Evolutionary conservation across 1,140 invertebrate genomes (phyloP), one percentile per base, ranked within the genome.

Genomic region (Trichomalopsis sarcophagae): DNA sequence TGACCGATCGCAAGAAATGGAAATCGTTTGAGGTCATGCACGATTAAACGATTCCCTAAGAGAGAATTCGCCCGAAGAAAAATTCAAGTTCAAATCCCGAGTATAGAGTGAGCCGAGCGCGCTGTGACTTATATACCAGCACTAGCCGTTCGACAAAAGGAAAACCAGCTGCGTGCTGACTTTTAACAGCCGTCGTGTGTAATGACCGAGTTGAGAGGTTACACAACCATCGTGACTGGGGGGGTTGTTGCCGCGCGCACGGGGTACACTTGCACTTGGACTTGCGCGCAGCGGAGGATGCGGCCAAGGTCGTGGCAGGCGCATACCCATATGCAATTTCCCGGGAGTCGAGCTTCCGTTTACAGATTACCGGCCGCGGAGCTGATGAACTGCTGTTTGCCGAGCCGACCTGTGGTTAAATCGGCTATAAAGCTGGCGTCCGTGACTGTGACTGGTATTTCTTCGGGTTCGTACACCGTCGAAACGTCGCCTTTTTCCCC

Each of bases 391-490:
- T 17, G 50, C 17, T 62, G 55, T 62, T 62, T 62, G 17, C 55
- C 79, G 87, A 90, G 90, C 90, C 91, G 86, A 92, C 91, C 90
- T 88, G 90, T 90, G 27, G 47, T 79, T 55, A 36, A 74, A 23
- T 23, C 84, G 86, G 73, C 89, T 91, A 91, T 91, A 92, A 91
- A 88, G 80, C 36, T 14, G 5, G 55, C 47, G 47, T 50, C 14
- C 13, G 33, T 17, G 21, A n/a, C 55, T 7, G 3, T 62, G 17
- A 62, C 17, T 21, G 17, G 1, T 62, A 62, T 62, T 62, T 62
- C 55, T 62, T 62, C 55, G 17, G 55, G 17, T 27, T 50, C 33
- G 33, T 36, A 33, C 68, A 14, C 55, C 36, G 17, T 69, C 23
- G 21, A 84, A 50, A 69, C 69, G 76, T 40, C 66, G 74, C 47